phyloP scores from a whole-genome alignment of 2,113 vertebrate species.

The Carassius auratus region DNA sequence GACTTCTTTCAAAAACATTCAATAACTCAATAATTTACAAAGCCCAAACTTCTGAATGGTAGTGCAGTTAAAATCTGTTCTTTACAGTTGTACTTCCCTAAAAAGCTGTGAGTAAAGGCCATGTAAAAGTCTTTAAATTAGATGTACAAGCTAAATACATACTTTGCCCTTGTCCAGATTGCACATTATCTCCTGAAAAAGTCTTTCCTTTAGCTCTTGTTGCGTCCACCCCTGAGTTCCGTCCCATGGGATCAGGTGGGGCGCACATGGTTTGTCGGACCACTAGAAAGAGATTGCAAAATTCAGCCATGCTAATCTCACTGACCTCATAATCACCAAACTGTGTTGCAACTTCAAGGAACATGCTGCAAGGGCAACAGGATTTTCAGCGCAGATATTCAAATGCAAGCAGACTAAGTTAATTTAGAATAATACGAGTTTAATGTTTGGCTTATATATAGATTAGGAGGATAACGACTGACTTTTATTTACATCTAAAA shows the following conservation, averaged over 20 bases:
- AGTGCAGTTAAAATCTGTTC: neutral
- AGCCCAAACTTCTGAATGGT: neutral
- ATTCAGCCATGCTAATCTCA: neutral
- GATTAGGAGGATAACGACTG: neutral
- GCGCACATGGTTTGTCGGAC: slow-evolving; percentile 87
- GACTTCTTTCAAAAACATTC: neutral
- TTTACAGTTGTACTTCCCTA: neutral
- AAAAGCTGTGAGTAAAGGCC: neutral
- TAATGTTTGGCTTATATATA: neutral
- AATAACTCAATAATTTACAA: neutral
- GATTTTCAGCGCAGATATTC: neutral
- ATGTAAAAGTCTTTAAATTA: too few relatives aligned
- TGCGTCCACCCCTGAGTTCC: slow-evolving; percentile 80
- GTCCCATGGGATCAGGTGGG: slow-evolving; percentile 86
- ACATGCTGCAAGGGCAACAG: neutral
- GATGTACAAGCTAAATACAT: slow-evolving; percentile 42
- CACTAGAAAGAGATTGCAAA: slow-evolving; percentile 75
- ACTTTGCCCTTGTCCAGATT: slow-evolving; percentile 96
- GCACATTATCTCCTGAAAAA: slow-evolving; percentile 94
- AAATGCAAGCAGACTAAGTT: neutral
- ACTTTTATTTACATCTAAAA: neutral
- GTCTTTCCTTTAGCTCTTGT: slow-evolving; percentile 92
- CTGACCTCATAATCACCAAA: neutral
- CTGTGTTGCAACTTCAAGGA: neutral
- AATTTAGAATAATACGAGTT: neutral